A percentile compares a stretch with the other conserved stretches of the same genome.
Conservation (phyloP, 2,888 invertebrate species). For the Drosophila acutilabella region DNA sequence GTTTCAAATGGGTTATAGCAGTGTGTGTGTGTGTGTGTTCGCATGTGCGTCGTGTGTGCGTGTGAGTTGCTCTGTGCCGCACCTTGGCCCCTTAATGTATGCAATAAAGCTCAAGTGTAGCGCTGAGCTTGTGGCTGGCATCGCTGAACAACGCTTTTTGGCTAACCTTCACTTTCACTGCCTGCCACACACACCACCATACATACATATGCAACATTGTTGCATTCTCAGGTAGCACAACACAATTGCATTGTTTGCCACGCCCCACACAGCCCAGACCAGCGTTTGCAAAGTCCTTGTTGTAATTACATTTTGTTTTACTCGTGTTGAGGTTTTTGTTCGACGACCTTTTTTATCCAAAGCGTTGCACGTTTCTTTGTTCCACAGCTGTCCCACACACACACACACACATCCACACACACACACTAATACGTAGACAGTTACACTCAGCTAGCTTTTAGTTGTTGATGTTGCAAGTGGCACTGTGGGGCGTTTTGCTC, state of each 20-base stretch:
- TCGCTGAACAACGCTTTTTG: slow-evolving; percentile 43
- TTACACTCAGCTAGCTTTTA: slow-evolving; percentile 14
- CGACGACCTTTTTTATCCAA: slow-evolving; percentile 52
- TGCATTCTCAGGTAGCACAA: slow-evolving; percentile 60
- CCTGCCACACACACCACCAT: slow-evolving; percentile 27
- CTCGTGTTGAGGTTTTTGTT: slow-evolving; percentile 73
- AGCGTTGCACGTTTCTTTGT: slow-evolving; percentile 30
- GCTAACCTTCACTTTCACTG: slow-evolving; percentile 77
- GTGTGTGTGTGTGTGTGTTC: slow-evolving; percentile 15
- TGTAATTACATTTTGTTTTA: slow-evolving; percentile 79
- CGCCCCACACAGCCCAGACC: slow-evolving; percentile 25
- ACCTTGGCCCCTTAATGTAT: slow-evolving; percentile 79
- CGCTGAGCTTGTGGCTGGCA: slow-evolving; percentile 52
- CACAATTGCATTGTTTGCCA: slow-evolving; percentile 58
- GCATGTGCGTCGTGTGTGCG: slow-evolving; percentile 28
- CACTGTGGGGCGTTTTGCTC: slow-evolving; percentile 28
- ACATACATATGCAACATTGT: slow-evolving; percentile 55
- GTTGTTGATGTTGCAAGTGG: slow-evolving; percentile 59
- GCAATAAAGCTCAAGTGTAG: slow-evolving; percentile 79
- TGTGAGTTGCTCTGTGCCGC: slow-evolving; percentile 65
- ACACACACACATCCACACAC: background rate
- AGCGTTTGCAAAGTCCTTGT: slow-evolving; percentile 68
- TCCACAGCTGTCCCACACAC: slow-evolving; percentile 24
- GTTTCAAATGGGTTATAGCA: slow-evolving; percentile 23
- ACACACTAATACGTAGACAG: background rate